These are phyloP conservation scores for Alentia gelatinosa DNA, from an alignment of 2,888 invertebrate genomes.

Conservation along the genomic window DNA sequence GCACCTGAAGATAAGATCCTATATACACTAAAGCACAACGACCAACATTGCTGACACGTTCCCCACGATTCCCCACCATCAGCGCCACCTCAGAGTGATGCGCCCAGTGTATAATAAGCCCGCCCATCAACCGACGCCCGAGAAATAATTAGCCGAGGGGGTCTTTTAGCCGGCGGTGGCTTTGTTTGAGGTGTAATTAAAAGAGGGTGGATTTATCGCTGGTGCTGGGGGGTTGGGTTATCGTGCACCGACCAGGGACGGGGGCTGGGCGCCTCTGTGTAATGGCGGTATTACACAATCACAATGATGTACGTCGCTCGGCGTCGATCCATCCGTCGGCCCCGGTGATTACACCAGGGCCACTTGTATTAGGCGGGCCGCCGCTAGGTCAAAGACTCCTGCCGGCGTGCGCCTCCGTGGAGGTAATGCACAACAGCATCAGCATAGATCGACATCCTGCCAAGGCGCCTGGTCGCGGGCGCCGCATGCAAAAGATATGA, in stretches of 20 bases:
- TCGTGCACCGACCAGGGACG: not conserved
- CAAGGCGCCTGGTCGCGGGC: too few relatives aligned
- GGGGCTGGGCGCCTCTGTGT: not conserved
- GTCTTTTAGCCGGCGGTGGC: not conserved
- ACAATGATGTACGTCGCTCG: not conserved
- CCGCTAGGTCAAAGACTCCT: not conserved
- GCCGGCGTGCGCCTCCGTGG: not conserved
- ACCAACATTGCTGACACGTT: too few relatives aligned
- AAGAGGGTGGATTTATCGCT: constrained; percentile 8
- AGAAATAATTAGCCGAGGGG: constrained; percentile 1
- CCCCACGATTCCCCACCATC: too few relatives aligned
- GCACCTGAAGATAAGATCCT: too few relatives aligned
- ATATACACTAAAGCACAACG: too few relatives aligned
- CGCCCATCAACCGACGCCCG: not conserved
- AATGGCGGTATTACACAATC: not conserved
- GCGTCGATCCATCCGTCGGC: not conserved
- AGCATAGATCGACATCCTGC: not conserved
- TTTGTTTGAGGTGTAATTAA: constrained; percentile 38
- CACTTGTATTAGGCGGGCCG: not conserved
- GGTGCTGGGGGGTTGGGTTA: not conserved
- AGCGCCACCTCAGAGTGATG: not conserved
- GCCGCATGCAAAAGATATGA: constrained; percentile 27
- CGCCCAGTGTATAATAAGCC: not conserved
- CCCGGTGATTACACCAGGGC: not conserved
- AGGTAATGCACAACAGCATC: not conserved